phyloP scores from a whole-genome alignment of 2,113 vertebrate genomes.

The Verasper variegatus region DNA sequence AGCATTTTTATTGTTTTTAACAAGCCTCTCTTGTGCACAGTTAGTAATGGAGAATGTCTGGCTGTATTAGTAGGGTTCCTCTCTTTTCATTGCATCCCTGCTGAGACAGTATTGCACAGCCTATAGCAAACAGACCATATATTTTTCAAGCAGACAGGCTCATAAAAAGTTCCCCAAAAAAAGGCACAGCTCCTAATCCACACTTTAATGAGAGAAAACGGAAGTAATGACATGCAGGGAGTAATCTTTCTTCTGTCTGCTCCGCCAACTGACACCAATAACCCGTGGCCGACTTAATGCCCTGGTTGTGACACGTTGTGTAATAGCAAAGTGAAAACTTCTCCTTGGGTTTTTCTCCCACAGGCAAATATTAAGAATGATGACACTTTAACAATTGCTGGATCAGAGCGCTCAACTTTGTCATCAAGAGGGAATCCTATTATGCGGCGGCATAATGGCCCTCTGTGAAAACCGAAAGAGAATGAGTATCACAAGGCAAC shows the following conservation, averaged over 20 bases:
- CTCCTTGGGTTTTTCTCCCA: conserved; percentile 40
- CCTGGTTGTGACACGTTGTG: conserved; percentile 33
- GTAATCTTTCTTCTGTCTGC: conserved; percentile 39
- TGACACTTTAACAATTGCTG: conserved; percentile 66
- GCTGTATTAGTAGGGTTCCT: conserved; percentile 39
- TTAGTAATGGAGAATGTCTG: conserved; percentile 57
- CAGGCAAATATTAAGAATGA: conserved; percentile 67
- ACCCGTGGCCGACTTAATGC: conserved; percentile 40
- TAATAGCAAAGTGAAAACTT: conserved; percentile 44
- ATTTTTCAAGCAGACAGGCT: conserved; percentile 52
- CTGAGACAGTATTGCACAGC: conserved; percentile 49
- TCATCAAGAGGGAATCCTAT: conserved; percentile 69
- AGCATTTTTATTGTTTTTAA: conserved; percentile 61
- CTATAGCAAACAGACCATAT: conserved; percentile 31
- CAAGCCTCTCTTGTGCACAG: conserved; percentile 57
- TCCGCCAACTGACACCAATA: conserved; percentile 53
- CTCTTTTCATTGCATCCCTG: conserved; percentile 52
- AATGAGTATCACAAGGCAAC: conserved; percentile 61
- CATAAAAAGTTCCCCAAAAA: conserved; percentile 43
- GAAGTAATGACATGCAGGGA: conserved; percentile 52
- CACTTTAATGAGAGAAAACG: conserved; percentile 65
- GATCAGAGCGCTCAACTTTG: conserved; percentile 58
- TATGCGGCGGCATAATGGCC: conserved; percentile 56
- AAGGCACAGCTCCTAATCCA: conserved; percentile 37
- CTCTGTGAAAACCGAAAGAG: conserved; percentile 48